Evolutionary conservation across 2,797 vertebrate species (phyloP).

Genomic region (Simalia tracyae): DNA sequence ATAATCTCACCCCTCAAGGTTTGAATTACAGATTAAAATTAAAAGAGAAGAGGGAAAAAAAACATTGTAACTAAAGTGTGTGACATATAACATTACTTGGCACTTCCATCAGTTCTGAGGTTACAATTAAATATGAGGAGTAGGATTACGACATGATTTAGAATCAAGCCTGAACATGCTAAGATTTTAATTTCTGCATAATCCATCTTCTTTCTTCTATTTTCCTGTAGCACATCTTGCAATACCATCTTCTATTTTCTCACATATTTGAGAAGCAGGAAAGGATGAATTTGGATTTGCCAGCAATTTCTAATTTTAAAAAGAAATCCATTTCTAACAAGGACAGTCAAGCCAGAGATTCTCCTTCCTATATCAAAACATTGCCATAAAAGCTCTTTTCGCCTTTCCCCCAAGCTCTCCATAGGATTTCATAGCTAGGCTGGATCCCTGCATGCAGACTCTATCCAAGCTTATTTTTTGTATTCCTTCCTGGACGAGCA

Average conservation of each 20-base stretch:
- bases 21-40: constrained; percentile 61
- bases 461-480: neutral
- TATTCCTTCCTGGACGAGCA: neutral
- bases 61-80: constrained; percentile 39
- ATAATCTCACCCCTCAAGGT: constrained; percentile 34
- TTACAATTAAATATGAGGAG: constrained; percentile 39
- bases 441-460: neutral
- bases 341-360: neutral
- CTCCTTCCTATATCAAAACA: neutral
- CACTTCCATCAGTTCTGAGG: constrained; percentile 47
- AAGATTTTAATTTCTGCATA: neutral
- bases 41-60: constrained; percentile 29
- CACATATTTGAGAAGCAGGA: neutral
- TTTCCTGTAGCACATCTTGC: no score
- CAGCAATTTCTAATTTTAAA: neutral
- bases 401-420: neutral
- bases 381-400: neutral
- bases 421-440: neutral
- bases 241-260: neutral
- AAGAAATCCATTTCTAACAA: neutral
- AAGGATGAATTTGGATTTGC: neutral
- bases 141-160: neutral
- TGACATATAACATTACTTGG: constrained; percentile 16
- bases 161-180: neutral
- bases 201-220: neutral